A percentile compares a stretch with the other conserved stretches of the same genome.
Conservation (phyloP, 2,797 vertebrate genomes). For the Pipistrellus nathusii region DNA sequence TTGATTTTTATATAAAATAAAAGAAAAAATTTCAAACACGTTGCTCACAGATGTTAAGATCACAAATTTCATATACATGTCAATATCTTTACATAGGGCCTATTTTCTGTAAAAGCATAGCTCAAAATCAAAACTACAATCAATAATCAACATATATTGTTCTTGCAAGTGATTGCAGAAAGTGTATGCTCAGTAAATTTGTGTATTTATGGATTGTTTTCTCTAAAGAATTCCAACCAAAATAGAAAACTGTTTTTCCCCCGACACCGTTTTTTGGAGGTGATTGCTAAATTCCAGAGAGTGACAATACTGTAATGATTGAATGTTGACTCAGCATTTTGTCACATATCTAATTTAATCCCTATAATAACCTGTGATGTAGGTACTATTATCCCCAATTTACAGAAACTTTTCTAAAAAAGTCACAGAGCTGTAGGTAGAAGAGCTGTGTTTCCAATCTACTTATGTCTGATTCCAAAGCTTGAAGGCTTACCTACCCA, state of each 20-base stretch:
- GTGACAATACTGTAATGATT: constrained; percentile 16
- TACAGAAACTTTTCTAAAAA: neutral
- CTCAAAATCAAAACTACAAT: constrained; percentile 41
- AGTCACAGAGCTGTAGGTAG: neutral
- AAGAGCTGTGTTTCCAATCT: neutral
- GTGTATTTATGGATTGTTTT: neutral
- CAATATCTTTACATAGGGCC: neutral
- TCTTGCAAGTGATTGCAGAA: neutral
- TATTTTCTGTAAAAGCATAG: neutral
- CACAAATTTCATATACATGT: neutral
- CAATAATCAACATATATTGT: constrained; percentile 4
- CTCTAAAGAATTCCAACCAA: constrained; percentile 18
- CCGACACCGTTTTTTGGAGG: neutral
- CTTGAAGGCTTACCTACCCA: neutral
- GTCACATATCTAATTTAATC: neutral
- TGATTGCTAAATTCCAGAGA: constrained; percentile 27
- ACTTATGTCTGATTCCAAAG: neutral
- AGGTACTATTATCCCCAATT: neutral
- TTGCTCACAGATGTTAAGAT: neutral
- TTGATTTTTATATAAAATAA: constrained; percentile 3
- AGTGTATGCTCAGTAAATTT: neutral
- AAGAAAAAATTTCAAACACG: constrained; percentile 22
- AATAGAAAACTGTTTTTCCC: neutral
- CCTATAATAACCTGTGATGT: neutral
- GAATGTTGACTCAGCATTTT: neutral